A percentile compares a stretch with the other conserved stretches of the same genome.
phyloP scores from a whole-genome alignment of 2,113 vertebrate genomes.

The Colius striatus region DNA sequence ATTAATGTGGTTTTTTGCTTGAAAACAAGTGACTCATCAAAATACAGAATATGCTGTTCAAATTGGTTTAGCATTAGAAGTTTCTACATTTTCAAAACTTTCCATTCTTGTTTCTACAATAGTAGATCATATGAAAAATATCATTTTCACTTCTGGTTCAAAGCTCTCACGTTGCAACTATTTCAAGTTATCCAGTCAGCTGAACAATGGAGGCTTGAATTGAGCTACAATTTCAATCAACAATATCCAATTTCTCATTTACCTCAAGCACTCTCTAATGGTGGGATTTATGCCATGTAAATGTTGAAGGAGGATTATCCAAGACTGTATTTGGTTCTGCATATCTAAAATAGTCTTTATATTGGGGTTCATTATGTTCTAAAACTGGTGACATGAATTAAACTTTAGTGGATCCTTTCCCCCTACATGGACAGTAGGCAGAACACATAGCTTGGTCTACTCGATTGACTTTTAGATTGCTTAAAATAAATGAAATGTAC shows the following conservation, averaged over 20 bases:
- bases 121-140: neutral
- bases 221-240: neutral
- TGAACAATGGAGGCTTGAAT: neutral
- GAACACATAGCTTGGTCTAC: neutral
- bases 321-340: neutral
- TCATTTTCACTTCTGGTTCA: neutral
- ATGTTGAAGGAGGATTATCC: neutral
- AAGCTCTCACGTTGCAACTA: neutral
- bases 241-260: neutral
- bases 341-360: neutral
- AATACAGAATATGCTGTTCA: neutral
- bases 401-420: neutral
- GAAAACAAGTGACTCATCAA: neutral
- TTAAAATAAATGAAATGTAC: neutral
- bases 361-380: neutral
- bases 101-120: neutral
- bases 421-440: neutral
- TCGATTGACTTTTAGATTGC: neutral
- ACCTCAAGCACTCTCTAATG: neutral
- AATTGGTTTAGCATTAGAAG: neutral
- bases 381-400: neutral
- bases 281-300: accelerated
- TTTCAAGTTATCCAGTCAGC: neutral
- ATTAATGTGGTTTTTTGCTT: accelerated
- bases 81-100: constrained; percentile 24